A percentile compares a stretch with the other conserved stretches of the same genome.
Conservation (phyloP, 1,140 invertebrate species). For the Pseudomyrmex pallidus region DNA sequence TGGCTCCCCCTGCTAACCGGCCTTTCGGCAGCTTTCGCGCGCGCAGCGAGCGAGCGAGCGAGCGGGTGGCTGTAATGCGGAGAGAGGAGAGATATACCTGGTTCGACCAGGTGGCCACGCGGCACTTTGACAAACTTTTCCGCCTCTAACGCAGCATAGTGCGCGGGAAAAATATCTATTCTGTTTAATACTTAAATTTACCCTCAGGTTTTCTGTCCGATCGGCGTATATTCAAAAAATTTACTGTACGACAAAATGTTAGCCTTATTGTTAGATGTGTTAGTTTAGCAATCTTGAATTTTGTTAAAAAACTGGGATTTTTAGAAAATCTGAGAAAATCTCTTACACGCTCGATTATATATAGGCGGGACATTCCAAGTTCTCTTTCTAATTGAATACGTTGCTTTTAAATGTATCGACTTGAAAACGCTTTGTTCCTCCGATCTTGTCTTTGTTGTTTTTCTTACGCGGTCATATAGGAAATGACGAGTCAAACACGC, state of each 20-base stretch:
- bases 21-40: constrained; percentile 52
- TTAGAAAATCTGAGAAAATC: no score
- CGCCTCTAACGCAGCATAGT: background rate
- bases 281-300: no score
- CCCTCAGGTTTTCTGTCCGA: no score
- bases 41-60: constrained; percentile 11
- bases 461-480: background rate
- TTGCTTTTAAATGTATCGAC: no score
- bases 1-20: constrained; percentile 8
- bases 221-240: no score
- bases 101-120: constrained; percentile 48
- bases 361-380: no score
- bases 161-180: background rate
- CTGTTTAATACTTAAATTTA: background rate
- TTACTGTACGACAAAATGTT: no score
- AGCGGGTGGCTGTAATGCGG: constrained; percentile 27
- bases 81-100: constrained; percentile 37
- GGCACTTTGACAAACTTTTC: constrained; percentile 51
- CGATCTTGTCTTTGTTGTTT: background rate
- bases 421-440: background rate
- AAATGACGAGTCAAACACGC: background rate
- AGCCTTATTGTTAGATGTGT: no score
- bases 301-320: no score
- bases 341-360: no score
- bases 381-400: no score